These are phyloP conservation scores for Nanorana parkeri DNA, from an alignment of 2,113 vertebrate genomes.

Conservation along the genomic window DNA sequence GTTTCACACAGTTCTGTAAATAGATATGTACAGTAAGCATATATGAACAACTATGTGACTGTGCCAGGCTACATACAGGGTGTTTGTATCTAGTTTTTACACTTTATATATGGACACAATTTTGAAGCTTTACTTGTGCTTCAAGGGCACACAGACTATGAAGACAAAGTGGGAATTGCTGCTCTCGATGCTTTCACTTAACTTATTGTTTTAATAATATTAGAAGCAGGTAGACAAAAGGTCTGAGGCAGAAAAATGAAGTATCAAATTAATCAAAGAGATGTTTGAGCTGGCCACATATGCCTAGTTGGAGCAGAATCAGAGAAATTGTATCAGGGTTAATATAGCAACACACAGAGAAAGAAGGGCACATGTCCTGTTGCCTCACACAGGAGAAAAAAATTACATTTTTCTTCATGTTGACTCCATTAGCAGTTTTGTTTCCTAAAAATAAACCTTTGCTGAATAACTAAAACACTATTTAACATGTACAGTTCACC, in stretches of 20 bases:
- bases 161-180: no score
- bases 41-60: no score
- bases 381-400: conserved; percentile 3
- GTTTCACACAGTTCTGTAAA: no score
- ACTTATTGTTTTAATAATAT: background rate
- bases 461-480: background rate
- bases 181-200: background rate
- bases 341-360: background rate
- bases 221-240: background rate
- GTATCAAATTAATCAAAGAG: background rate
- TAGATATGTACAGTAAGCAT: no score
- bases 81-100: no score
- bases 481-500: background rate
- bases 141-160: no score
- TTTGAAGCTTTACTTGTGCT: no score
- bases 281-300: background rate
- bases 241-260: background rate
- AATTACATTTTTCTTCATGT: background rate
- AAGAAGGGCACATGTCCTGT: background rate
- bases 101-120: no score
- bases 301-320: background rate
- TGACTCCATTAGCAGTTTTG: conserved; percentile 14
- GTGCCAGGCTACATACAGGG: no score
- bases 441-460: conserved; percentile 36
- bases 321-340: background rate